A percentile compares a stretch with the other conserved stretches of the same genome.
These are phyloP conservation scores for Calephelis nemesis DNA, from an alignment of 1,140 invertebrate species.

Conservation along the genomic window DNA sequence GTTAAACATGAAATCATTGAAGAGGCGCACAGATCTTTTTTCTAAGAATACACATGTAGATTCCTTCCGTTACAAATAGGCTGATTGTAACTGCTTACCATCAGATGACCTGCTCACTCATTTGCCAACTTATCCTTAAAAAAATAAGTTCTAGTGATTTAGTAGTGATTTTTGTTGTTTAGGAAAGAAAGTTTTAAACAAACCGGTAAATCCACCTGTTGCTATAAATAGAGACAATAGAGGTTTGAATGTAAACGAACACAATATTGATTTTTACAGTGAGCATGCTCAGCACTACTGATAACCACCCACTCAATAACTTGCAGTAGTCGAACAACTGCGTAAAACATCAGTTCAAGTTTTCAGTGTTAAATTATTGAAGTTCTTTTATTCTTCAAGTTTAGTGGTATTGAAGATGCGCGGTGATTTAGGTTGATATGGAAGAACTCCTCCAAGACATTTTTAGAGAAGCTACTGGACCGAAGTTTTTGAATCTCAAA, in stretches of 20 bases:
- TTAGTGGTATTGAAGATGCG: conserved; percentile 15
- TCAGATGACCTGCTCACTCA: too few relatives aligned
- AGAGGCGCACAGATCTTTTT: too few relatives aligned
- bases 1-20: too few relatives aligned
- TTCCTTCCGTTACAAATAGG: too few relatives aligned
- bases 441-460: conserved; percentile 90
- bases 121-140: too few relatives aligned
- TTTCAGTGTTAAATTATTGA: neutral
- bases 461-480: conserved; percentile 87
- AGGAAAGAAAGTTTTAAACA: neutral
- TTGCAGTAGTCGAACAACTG: conserved; percentile 16
- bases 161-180: too few relatives aligned
- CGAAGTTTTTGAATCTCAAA: conserved; percentile 84
- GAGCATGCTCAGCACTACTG: conserved; percentile 1
- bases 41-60: too few relatives aligned
- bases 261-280: conserved; percentile 6
- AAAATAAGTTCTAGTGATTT: too few relatives aligned
- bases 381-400: conserved; percentile 5
- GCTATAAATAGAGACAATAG: conserved; percentile 4
- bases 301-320: conserved; percentile 38
- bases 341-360: conserved; percentile 9
- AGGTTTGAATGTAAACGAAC: neutral
- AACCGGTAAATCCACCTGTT: neutral
- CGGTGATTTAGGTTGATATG: conserved; percentile 78
- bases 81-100: too few relatives aligned